A percentile compares a stretch with the other conserved stretches of the same genome.
These are phyloP conservation scores for Amyelois transitella DNA, from an alignment of 1,140 invertebrate genomes.

Conservation along the genomic window DNA sequence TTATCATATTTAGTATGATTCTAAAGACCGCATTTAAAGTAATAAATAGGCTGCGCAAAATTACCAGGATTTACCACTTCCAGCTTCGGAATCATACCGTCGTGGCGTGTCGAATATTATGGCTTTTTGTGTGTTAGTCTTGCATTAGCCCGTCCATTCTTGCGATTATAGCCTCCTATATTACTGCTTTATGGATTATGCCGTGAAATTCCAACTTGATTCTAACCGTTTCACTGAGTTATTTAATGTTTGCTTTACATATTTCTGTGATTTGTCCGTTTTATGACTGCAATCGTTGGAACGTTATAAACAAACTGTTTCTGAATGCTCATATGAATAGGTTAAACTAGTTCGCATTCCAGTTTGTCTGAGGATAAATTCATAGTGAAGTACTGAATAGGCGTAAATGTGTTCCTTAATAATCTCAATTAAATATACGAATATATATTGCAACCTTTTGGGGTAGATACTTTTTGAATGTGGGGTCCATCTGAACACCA, in stretches of 20 bases:
- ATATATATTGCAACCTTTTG: too few species aligned
- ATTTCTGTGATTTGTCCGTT: not conserved
- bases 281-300: too few species aligned
- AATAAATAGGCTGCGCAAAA: not conserved
- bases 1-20: too few species aligned
- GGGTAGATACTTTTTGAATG: too few species aligned
- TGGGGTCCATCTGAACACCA: too few species aligned
- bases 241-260: not conserved
- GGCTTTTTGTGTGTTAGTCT: not conserved
- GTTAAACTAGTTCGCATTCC: too few species aligned
- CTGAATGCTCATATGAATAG: too few species aligned
- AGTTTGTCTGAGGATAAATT: too few species aligned
- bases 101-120: slow-evolving; percentile 2
- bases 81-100: not conserved
- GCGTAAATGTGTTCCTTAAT: too few species aligned
- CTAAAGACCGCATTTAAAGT: not conserved
- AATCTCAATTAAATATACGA: too few species aligned
- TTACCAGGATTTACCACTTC: not conserved
- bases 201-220: not conserved
- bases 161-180: slow-evolving; percentile 1
- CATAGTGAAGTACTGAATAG: too few species aligned
- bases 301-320: too few species aligned
- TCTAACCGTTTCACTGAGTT: not conserved
- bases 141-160: slow-evolving; percentile 1
- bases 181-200: not conserved